Percentiles rank a stretch among this genome's conserved stretches.
phyloP scores from a whole-genome alignment of 2,113 vertebrate species.

The Channa argus region DNA sequence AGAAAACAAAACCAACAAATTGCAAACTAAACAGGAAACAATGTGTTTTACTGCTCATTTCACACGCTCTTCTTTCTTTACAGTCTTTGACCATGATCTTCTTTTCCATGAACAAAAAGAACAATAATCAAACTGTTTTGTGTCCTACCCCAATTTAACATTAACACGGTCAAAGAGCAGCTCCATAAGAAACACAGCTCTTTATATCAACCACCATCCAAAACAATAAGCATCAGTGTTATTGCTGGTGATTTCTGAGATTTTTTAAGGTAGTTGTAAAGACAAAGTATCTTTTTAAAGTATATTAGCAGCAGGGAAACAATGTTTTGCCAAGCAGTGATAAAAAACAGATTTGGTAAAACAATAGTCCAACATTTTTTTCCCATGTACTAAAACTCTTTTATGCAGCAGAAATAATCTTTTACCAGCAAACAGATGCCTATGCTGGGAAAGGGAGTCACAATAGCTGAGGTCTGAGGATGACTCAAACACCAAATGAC shows the following conservation, averaged over 20 bases:
- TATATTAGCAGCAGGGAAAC: slow-evolving; percentile 40
- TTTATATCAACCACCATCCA: too few relatives aligned
- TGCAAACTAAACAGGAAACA: slow-evolving; percentile 14
- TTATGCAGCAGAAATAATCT: slow-evolving; percentile 51
- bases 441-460: slow-evolving; percentile 59
- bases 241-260: slow-evolving; percentile 21
- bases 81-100: too few relatives aligned
- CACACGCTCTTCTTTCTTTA: too few relatives aligned
- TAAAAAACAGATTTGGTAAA: slow-evolving; percentile 62
- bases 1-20: neutral
- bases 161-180: too few relatives aligned
- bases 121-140: too few relatives aligned
- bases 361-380: slow-evolving; percentile 52
- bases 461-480: slow-evolving; percentile 42
- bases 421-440: slow-evolving; percentile 60
- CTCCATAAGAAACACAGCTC: too few relatives aligned
- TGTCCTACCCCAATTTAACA: too few relatives aligned
- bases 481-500: slow-evolving; percentile 43
- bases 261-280: slow-evolving; percentile 19
- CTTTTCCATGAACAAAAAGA: too few relatives aligned
- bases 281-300: slow-evolving; percentile 24
- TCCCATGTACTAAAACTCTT: slow-evolving; percentile 52
- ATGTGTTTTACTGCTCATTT: too few relatives aligned
- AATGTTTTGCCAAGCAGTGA: slow-evolving; percentile 36
- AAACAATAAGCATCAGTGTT: slow-evolving; percentile 1